phyloP scores from a whole-genome alignment of 2,888 invertebrate species.

The Drosophila tripunctata region DNA sequence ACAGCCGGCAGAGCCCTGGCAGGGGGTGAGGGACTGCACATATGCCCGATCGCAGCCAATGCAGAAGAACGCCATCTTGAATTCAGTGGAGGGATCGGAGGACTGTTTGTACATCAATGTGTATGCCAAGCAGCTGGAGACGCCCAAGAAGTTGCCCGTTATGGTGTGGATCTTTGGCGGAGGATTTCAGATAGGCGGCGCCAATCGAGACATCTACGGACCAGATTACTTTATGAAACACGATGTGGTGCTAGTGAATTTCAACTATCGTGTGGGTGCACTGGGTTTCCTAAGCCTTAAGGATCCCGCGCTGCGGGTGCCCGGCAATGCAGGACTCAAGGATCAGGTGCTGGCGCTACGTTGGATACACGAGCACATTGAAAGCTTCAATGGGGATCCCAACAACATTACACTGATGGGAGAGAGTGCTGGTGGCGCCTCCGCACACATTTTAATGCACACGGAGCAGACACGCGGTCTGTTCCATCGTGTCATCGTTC shows the following conservation, averaged over 20 bases:
- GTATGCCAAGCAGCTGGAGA: slow-evolving; percentile 74
- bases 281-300: slow-evolving; percentile 84
- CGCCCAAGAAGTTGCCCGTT: slow-evolving; percentile 76
- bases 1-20: slow-evolving; percentile 83
- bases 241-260: slow-evolving; percentile 84
- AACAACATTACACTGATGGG: slow-evolving; percentile 85
- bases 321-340: slow-evolving; percentile 86
- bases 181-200: slow-evolving; percentile 84
- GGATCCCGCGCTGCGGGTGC: slow-evolving; percentile 84
- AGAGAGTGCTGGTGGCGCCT: slow-evolving; percentile 85
- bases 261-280: slow-evolving; percentile 85
- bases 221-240: slow-evolving; percentile 85
- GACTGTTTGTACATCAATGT: slow-evolving; percentile 86
- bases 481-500: slow-evolving; percentile 82
- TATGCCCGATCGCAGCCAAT: slow-evolving; percentile 74
- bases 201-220: slow-evolving; percentile 81
- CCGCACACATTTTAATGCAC: slow-evolving; percentile 84
- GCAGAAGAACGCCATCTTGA: slow-evolving; percentile 76
- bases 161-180: slow-evolving; percentile 86
- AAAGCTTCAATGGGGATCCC: slow-evolving; percentile 85
- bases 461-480: slow-evolving; percentile 84
- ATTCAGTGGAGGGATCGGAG: slow-evolving; percentile 83
- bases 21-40: slow-evolving; percentile 83
- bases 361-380: slow-evolving; percentile 85
- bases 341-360: slow-evolving; percentile 85